These are phyloP conservation scores for Protodeltote pygarga DNA, from an alignment of 2,888 invertebrate genomes.

Conservation along the genomic window DNA sequence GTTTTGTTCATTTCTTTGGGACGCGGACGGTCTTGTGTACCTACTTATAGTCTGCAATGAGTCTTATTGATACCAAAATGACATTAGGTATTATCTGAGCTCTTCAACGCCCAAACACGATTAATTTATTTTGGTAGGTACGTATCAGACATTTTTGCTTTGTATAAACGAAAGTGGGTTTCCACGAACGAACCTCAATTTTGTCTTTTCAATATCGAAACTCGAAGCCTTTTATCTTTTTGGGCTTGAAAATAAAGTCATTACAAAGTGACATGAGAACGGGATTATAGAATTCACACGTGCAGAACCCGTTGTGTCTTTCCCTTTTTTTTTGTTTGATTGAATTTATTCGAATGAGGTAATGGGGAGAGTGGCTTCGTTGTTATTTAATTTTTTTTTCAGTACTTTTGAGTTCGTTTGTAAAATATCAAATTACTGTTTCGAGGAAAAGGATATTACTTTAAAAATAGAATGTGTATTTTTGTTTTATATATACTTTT, in stretches of 20 bases:
- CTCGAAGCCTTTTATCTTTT: conserved; percentile 55
- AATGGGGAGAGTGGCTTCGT: conserved; percentile 18
- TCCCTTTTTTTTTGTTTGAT: conserved; percentile 34
- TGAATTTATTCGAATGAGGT: conserved; percentile 41
- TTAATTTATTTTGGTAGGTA: conserved; percentile 29
- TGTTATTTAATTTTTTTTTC: conserved; percentile 24
- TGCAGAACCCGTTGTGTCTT: conserved; percentile 32
- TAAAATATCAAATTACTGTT: too few relatives aligned
- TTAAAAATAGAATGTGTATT: not conserved
- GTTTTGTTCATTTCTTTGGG: too few relatives aligned
- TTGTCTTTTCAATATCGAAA: conserved; percentile 51
- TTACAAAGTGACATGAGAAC: conserved; percentile 58
- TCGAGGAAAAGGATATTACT: too few relatives aligned
- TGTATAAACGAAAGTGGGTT: conserved; percentile 31
- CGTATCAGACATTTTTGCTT: conserved; percentile 36
- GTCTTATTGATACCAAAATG: too few relatives aligned
- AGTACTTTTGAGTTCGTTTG: conserved; percentile 20
- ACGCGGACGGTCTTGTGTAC: too few relatives aligned
- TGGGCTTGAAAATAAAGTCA: conserved; percentile 55
- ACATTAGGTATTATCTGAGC: too few relatives aligned
- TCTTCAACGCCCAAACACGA: too few relatives aligned
- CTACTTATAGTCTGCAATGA: too few relatives aligned
- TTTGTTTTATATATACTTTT: not conserved
- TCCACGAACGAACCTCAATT: conserved; percentile 42
- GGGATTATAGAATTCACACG: conserved; percentile 46